phyloP scores from a whole-genome alignment of 1,140 invertebrate genomes.

The Drosophila nigromelanica region DNA sequence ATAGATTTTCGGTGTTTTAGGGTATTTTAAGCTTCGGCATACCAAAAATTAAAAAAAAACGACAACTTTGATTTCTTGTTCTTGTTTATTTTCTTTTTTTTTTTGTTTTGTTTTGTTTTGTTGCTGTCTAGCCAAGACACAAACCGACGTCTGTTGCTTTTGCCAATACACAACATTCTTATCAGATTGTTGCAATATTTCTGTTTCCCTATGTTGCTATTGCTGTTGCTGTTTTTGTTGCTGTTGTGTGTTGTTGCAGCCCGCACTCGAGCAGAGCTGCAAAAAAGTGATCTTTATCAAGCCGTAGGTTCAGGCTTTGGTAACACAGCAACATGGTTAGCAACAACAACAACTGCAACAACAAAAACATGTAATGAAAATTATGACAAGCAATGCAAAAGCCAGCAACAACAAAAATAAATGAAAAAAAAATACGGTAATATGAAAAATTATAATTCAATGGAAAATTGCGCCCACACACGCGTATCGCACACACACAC shows the following conservation, averaged over 20 bases:
- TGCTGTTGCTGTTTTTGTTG: conserved; percentile 34
- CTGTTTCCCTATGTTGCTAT: no score
- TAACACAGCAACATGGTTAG: conserved; percentile 64
- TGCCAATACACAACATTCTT: conserved; percentile 62
- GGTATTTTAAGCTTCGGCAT: no score
- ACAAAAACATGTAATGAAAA: conserved; percentile 80
- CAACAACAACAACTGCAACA: conserved; percentile 18
- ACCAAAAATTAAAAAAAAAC: no score
- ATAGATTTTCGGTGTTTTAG: no score
- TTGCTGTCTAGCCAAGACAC: conserved; percentile 42
- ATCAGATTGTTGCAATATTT: conserved; percentile 81
- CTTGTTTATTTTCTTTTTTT: not conserved
- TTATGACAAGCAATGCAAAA: conserved; percentile 73
- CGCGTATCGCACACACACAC: conserved; percentile 46
- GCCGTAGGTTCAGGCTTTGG: conserved; percentile 59
- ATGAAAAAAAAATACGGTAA: conserved; percentile 34
- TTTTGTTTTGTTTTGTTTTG: not conserved
- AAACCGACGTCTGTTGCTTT: conserved; percentile 55
- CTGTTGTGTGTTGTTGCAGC: conserved; percentile 57
- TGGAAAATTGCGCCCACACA: conserved; percentile 83
- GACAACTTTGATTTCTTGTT: conserved; percentile 12
- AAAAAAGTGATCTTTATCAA: conserved; percentile 73
- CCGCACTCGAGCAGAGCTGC: conserved; percentile 57
- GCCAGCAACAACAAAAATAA: conserved; percentile 39
- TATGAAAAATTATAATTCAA: conserved; percentile 79